Evolutionary conservation across 1,140 invertebrate species (phyloP).

Genomic region (Trachymyrmex cornetzi): DNA sequence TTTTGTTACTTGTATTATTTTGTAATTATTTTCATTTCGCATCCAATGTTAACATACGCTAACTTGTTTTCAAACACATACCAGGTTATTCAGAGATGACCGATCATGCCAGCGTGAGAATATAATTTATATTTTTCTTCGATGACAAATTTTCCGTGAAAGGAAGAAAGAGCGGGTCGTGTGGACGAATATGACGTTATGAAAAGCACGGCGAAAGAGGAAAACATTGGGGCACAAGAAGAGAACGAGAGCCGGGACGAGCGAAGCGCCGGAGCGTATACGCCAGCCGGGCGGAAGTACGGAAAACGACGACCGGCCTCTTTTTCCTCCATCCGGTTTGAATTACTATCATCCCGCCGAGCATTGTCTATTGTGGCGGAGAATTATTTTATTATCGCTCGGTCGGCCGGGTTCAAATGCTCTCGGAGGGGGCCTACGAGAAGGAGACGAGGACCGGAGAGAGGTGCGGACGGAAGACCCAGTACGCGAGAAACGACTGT

Average conservation of each 20-base stretch:
- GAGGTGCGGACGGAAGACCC: background rate
- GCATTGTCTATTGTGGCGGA: slow-evolving; percentile 85
- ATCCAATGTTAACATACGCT: background rate
- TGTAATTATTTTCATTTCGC: background rate
- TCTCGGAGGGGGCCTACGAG: background rate
- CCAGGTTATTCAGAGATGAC: background rate
- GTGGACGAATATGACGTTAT: background rate
- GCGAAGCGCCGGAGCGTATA: slow-evolving; percentile 61
- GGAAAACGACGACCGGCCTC: slow-evolving; percentile 79
- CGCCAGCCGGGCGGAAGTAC: slow-evolving; percentile 75
- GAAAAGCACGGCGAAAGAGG: slow-evolving; percentile 46
- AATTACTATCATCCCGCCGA: slow-evolving; percentile 83
- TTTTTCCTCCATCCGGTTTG: slow-evolving; percentile 82
- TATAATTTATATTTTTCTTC: slow-evolving; percentile 66
- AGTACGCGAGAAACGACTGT: slow-evolving; percentile 62
- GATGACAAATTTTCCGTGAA: slow-evolving; percentile 72
- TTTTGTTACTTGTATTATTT: background rate
- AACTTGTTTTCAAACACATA: slow-evolving; percentile 4
- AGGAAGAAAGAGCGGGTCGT: slow-evolving; percentile 35
- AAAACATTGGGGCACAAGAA: slow-evolving; percentile 15
- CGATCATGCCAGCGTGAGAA: slow-evolving; percentile 21
- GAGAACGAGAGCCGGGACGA: background rate
- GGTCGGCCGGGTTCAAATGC: slow-evolving; percentile 74
- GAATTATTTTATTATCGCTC: slow-evolving; percentile 86
- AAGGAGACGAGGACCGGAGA: background rate